Conservation (phyloP, 2,888 invertebrate genomes). For the Apamea anceps region DNA sequence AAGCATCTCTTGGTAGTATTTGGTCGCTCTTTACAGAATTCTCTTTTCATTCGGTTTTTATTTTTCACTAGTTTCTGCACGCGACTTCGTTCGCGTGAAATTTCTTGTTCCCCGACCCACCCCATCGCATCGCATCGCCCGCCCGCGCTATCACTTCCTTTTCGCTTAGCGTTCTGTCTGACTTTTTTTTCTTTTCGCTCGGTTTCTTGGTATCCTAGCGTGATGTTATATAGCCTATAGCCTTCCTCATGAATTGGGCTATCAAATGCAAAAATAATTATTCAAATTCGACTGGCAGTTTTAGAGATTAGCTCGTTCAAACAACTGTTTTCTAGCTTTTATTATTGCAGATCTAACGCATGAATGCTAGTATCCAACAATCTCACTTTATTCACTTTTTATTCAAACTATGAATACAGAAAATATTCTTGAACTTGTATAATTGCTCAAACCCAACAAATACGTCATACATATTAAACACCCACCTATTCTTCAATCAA, state of each 20-base stretch:
- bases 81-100: not conserved
- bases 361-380: not conserved
- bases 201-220: not conserved
- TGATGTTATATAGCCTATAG: not conserved
- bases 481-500: not conserved
- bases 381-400: not conserved
- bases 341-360: not conserved
- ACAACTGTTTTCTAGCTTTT: not conserved
- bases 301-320: not conserved
- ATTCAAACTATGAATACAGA: not conserved
- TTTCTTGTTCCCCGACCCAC: not conserved
- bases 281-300: no score
- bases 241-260: not conserved
- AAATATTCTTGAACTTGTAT: not conserved
- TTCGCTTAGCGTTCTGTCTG: not conserved
- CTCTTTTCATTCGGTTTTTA: not conserved
- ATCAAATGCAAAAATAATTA: not conserved
- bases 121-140: not conserved
- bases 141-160: not conserved
- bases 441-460: not conserved
- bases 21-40: not conserved
- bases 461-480: not conserved
- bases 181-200: no score
- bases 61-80: not conserved
- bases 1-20: not conserved